phyloP scores from a whole-genome alignment of 2,888 invertebrate genomes.

The Boloria euphrosyne region DNA sequence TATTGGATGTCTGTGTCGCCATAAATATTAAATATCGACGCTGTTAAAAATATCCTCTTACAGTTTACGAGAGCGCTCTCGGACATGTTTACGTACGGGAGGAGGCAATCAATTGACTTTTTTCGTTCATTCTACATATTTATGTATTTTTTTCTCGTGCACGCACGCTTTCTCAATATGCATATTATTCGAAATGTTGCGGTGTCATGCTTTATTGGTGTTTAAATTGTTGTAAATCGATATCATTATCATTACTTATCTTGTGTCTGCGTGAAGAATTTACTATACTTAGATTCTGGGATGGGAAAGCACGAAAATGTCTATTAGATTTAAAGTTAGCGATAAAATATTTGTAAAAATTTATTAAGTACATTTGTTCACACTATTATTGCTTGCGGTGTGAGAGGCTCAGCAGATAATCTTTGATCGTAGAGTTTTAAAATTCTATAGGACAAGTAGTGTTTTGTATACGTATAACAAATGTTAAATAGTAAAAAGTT shows the following conservation, averaged over 20 bases:
- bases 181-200: constrained; percentile 51
- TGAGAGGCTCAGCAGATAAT: no score
- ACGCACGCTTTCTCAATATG: constrained; percentile 61
- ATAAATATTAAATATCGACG: constrained; percentile 82
- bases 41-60: constrained; percentile 80
- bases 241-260: constrained; percentile 35
- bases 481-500: no score
- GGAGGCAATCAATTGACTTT: constrained; percentile 72
- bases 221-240: constrained; percentile 45
- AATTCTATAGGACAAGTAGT: no score
- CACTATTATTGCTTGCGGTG: no score
- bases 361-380: no score
- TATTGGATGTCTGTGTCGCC: constrained; percentile 79
- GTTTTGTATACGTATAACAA: no score
- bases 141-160: constrained; percentile 52
- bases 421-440: no score
- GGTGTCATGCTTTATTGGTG: constrained; percentile 44
- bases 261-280: constrained; percentile 24
- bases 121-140: constrained; percentile 65
- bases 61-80: constrained; percentile 77
- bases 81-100: constrained; percentile 77
- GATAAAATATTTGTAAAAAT: no score
- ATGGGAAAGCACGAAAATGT: constrained; percentile 19
- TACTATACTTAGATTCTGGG: constrained; percentile 31
- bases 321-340: constrained; percentile 13